These are phyloP conservation scores for Tinamus major DNA, from an alignment of 2,797 vertebrate genomes.

Conservation along the genomic window DNA sequence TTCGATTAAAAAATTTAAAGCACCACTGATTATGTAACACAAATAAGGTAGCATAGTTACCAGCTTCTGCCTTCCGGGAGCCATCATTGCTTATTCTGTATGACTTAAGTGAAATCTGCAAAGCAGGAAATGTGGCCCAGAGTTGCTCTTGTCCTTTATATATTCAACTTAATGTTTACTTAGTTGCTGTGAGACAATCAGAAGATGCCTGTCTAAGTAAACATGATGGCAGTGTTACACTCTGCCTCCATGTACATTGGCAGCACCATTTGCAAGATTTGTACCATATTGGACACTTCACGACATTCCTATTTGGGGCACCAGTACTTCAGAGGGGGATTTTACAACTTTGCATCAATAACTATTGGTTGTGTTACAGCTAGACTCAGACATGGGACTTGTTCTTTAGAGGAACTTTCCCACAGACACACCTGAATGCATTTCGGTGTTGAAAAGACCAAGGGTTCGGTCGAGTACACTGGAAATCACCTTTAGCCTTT, in stretches of 20 bases:
- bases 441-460: slow-evolving; percentile 22
- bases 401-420: slow-evolving; percentile 1
- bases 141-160: background rate
- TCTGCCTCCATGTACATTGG: background rate
- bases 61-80: background rate
- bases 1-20: background rate
- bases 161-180: slow-evolving; percentile 2
- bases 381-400: background rate
- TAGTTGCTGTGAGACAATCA: background rate
- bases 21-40: background rate
- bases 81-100: background rate
- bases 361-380: background rate
- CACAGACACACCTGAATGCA: background rate
- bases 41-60: background rate
- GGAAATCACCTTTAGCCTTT: background rate
- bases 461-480: background rate
- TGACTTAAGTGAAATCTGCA: background rate
- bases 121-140: background rate
- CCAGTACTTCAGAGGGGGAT: background rate
- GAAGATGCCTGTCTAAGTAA: background rate
- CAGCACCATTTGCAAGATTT: background rate
- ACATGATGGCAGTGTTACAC: background rate
- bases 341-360: slow-evolving; percentile 17
- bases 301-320: background rate
- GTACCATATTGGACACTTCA: background rate